Base-by-base conservation (phyloP, 2,888 invertebrate genomes). In the Morpho helenor region DNA sequence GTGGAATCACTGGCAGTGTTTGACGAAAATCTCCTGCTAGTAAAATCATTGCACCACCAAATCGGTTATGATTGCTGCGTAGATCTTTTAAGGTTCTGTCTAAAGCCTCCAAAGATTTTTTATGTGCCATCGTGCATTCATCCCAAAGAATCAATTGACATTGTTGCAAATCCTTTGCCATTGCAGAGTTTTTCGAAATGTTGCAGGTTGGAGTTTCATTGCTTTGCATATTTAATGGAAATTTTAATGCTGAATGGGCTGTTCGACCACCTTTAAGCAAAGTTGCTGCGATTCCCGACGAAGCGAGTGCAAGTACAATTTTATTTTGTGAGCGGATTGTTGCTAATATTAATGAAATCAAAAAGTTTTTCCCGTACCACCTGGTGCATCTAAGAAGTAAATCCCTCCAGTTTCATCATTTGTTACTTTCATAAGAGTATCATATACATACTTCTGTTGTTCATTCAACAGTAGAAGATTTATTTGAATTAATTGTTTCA, bases 51-150 rank as follows among this genome's bases (percentile, higher is more conserved):
- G 56, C 54, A 9, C 62, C 62, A 51, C 62, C 57, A 51, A 63
- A 64, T 49, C 62, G 48, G 60, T 61, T 63, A 41, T 60, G 54
- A 52, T 56, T 64, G 61, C 52, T 59, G 58, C 61, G 58, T 31
- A 62, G 50, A 57, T 59, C 61, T 58, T 60, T 61, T 50, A 62
- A 56, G 52, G 53, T 60, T 55, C 58, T 63, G 9, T 63, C 49
- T 52, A 63, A 49, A 7, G 45, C 52, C 39, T 53, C 52, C 42
- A 57, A 16, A 8, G 64, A 66, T 66, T 65, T 60, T 62, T 66
- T 66, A 64, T 66, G 62, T 49, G 66, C 64, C 65, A 68, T 65
- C 70, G 67, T 64, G 62, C 67, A 64, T 66, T 68, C 66, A 61
- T 64, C 62, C 60, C 62, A 66, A 43, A 65, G 58, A 23, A 67